Evolutionary conservation across 2,797 vertebrate genomes (phyloP).

Genomic region (Miichthys miiuy): DNA sequence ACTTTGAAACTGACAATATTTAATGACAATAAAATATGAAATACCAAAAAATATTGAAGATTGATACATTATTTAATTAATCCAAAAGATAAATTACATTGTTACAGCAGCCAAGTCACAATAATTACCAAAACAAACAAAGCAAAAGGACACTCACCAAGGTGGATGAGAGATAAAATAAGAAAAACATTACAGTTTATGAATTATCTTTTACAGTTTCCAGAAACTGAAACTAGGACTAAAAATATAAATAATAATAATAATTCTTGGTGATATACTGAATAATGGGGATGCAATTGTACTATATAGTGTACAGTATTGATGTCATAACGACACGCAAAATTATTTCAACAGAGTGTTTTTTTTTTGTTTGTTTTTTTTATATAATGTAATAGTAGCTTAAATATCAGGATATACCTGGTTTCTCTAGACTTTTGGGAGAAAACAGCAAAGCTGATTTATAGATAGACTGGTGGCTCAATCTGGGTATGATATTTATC

Average conservation of each 20-base stretch:
- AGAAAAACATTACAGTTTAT: neutral
- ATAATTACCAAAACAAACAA: too few species aligned
- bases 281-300: neutral
- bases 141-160: neutral
- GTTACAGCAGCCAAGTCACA: neutral
- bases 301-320: neutral
- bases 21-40: too few species aligned
- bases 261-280: neutral
- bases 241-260: neutral
- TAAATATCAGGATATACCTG: neutral
- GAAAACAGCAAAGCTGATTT: neutral
- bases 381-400: neutral
- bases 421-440: neutral
- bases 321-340: neutral
- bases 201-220: neutral
- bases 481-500: too few species aligned
- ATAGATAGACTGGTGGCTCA: neutral
- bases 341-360: neutral
- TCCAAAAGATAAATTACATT: neutral
- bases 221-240: neutral
- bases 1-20: neutral
- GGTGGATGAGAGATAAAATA: neutral
- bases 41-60: neutral
- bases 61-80: neutral
- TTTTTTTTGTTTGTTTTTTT: neutral